phyloP scores from a whole-genome alignment of 64 coral and sea anemone genomes.

The Actinia equina region DNA sequence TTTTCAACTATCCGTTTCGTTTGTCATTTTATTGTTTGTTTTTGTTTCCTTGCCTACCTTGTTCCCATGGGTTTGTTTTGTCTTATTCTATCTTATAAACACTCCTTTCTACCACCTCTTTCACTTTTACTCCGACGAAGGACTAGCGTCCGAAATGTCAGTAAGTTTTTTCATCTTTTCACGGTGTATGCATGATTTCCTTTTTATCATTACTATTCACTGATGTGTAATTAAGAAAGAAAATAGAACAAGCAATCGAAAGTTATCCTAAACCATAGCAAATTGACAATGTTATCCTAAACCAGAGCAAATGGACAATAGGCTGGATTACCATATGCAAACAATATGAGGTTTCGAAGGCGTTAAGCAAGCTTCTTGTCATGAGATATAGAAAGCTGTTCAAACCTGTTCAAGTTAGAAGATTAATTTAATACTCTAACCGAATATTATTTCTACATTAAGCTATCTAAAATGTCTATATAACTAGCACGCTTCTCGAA shows the following conservation, averaged over 20 bases:
- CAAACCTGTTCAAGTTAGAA: not conserved
- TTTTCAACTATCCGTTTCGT: no score
- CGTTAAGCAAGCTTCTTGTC: not conserved
- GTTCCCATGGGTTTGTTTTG: no score
- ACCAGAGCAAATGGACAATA: not conserved
- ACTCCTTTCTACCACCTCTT: no score
- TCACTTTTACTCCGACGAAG: no score
- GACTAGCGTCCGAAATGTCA: no score
- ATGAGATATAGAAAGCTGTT: not conserved
- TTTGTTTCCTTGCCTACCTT: no score
- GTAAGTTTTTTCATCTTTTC: no score
- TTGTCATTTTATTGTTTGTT: no score
- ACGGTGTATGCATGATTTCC: no score
- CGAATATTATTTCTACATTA: not conserved
- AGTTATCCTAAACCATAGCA: not conserved
- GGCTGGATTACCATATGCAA: not conserved
- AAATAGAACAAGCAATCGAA: not conserved
- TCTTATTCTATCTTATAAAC: no score
- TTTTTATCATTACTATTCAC: no score
- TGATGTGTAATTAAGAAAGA: not conserved
- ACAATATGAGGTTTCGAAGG: not conserved
- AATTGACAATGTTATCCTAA: not conserved
- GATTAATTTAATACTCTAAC: not conserved
- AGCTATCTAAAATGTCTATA: not conserved
- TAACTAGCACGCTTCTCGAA: no score